Evolutionary conservation across 2,797 vertebrate genomes (phyloP).

Genomic region (Hemibagrus guttatus): DNA sequence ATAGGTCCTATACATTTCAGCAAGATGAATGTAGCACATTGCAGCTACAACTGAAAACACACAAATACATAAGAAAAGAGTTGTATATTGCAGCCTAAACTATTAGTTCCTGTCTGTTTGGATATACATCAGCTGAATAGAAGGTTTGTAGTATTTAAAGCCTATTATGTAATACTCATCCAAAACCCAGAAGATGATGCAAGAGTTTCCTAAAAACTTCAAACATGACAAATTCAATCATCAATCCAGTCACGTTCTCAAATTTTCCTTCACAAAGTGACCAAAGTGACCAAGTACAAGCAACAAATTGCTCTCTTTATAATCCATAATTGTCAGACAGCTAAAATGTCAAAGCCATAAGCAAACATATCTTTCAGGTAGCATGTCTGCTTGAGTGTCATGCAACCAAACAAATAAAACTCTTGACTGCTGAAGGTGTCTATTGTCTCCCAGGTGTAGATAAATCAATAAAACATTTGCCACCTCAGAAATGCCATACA

Average conservation of each 20-base stretch:
- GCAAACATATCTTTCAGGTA: conserved; percentile 27
- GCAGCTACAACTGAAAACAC: background rate
- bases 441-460: conserved; percentile 39
- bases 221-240: background rate
- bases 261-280: conserved; percentile 28
- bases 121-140: background rate
- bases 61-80: background rate
- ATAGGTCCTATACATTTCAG: background rate
- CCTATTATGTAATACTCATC: conserved; percentile 31
- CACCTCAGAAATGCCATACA: conserved; percentile 48
- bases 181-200: conserved; percentile 7
- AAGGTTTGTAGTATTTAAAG: conserved; percentile 23
- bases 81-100: background rate
- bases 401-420: conserved; percentile 45
- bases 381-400: conserved; percentile 40
- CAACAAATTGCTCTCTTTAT: conserved; percentile 50
- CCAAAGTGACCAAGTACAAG: conserved; percentile 22
- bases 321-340: conserved; percentile 43
- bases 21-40: background rate
- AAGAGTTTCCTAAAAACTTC: conserved; percentile 18
- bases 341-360: conserved; percentile 34
- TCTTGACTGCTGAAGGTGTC: conserved; percentile 28
- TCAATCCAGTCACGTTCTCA: conserved; percentile 23
- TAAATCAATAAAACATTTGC: conserved; percentile 52
- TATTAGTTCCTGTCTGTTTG: background rate